Evolutionary conservation across 2,113 vertebrate genomes (phyloP).

Genomic region (Sula dactylatra): DNA sequence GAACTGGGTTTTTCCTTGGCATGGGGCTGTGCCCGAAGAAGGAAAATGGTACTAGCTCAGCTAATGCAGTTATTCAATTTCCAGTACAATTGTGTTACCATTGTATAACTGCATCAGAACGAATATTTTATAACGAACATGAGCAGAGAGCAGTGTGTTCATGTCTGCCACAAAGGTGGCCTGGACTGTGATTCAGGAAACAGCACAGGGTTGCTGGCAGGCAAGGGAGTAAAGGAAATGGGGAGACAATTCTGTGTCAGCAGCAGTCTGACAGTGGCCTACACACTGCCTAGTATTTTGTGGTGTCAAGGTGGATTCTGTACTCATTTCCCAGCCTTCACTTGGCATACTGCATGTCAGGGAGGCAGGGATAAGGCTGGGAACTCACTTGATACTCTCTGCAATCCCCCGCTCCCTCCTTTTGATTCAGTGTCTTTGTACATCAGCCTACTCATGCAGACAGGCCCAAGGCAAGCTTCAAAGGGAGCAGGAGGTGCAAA

Average conservation of each 20-base stretch:
- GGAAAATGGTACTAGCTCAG: not conserved
- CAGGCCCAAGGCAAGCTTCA: fast-evolving
- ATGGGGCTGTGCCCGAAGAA: not conserved
- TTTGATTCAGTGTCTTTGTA: not conserved
- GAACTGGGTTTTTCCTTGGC: not conserved
- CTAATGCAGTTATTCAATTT: slow-evolving; percentile 43
- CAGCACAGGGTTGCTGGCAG: not conserved
- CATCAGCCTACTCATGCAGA: not conserved
- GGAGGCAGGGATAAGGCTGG: not conserved
- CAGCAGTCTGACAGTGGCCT: not conserved
- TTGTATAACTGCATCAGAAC: not conserved
- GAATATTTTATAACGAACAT: not conserved
- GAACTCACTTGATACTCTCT: not conserved
- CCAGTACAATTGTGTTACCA: not conserved
- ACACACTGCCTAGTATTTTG: not conserved
- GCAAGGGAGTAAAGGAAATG: not conserved
- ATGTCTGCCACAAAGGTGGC: not conserved
- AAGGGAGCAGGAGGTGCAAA: not conserved
- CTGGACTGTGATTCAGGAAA: not conserved
- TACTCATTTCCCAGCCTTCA: not conserved
- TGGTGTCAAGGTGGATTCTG: not conserved
- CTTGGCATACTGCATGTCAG: not conserved
- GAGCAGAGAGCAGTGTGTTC: not conserved
- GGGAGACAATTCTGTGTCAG: not conserved
- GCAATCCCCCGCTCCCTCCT: not conserved